phyloP scores from a whole-genome alignment of 2,113 vertebrate genomes.

The Anolis carolinensis region DNA sequence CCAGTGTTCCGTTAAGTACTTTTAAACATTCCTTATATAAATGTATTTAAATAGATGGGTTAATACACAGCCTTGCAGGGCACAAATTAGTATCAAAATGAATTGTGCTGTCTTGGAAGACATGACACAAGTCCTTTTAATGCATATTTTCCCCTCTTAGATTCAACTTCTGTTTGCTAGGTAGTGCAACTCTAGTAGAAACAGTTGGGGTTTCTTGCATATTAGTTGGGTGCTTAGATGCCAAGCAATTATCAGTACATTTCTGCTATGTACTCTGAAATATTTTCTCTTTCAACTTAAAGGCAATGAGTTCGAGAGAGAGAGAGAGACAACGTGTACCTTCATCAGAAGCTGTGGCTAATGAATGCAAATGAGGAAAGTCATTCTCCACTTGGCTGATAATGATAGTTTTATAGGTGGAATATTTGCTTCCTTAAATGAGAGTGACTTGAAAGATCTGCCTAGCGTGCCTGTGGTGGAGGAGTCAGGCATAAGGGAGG shows the following conservation, averaged over 20 bases:
- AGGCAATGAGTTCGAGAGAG: conserved; percentile 31
- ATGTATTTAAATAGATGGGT: not conserved
- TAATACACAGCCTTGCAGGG: not conserved
- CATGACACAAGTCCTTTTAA: conserved; percentile 10
- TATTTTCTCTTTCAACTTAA: conserved; percentile 41
- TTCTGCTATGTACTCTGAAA: not conserved
- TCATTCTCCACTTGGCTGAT: conserved; percentile 24
- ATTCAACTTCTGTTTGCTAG: not conserved
- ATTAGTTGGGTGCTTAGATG: not conserved
- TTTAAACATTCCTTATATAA: not conserved
- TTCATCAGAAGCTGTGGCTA: conserved; percentile 47
- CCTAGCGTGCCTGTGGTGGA: not conserved
- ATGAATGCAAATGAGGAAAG: conserved; percentile 48
- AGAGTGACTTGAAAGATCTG: not conserved
- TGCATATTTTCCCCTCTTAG: conserved; percentile 23
- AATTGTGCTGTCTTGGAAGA: not conserved
- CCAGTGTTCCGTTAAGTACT: not conserved
- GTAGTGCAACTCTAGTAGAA: conserved; percentile 3
- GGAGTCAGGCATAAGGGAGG: conserved; percentile 21
- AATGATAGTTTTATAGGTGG: conserved; percentile 23
- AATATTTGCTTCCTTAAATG: conserved; percentile 10
- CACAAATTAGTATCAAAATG: not conserved
- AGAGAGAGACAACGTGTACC: conserved; percentile 3
- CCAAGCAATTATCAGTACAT: not conserved
- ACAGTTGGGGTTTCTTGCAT: conserved; percentile 10